phyloP scores from a whole-genome alignment of 2,888 invertebrate genomes.

The Bombylius discolor region DNA sequence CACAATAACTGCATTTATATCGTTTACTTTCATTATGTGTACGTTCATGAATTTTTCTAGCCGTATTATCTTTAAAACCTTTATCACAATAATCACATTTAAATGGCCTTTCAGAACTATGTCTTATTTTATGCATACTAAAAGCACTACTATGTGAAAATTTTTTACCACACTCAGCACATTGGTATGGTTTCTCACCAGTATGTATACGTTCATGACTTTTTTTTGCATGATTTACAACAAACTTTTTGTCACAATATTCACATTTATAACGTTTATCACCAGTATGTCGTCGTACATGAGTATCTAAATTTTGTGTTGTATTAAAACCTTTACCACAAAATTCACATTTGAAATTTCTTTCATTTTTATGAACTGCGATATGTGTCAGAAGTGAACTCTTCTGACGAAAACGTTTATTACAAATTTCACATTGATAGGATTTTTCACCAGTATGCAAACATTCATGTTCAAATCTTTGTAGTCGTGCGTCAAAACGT shows the following conservation, averaged over 20 bases:
- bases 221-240: too few relatives aligned
- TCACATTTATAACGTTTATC: too few relatives aligned
- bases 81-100: not conserved
- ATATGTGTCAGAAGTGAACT: constrained; percentile 10
- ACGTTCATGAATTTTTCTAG: not conserved
- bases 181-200: too few relatives aligned
- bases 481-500: too few relatives aligned
- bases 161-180: too few relatives aligned
- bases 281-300: too few relatives aligned
- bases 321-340: constrained; percentile 9
- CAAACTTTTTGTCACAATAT: too few relatives aligned
- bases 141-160: not conserved
- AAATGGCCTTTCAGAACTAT: not conserved
- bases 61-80: not conserved
- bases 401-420: constrained; percentile 12
- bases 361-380: constrained; percentile 11
- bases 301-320: too few relatives aligned
- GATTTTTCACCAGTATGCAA: constrained; percentile 15
- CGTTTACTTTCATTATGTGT: too few relatives aligned
- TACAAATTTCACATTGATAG: constrained; percentile 12
- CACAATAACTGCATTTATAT: too few relatives aligned
- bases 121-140: not conserved
- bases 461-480: constrained; percentile 1
- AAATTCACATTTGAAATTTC: constrained; percentile 11
- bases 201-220: too few relatives aligned